Evolutionary conservation across 2,113 vertebrate species (phyloP), one percentile per base, ranked within the genome.

Genomic region (Pygoscelis antarcticus): DNA sequence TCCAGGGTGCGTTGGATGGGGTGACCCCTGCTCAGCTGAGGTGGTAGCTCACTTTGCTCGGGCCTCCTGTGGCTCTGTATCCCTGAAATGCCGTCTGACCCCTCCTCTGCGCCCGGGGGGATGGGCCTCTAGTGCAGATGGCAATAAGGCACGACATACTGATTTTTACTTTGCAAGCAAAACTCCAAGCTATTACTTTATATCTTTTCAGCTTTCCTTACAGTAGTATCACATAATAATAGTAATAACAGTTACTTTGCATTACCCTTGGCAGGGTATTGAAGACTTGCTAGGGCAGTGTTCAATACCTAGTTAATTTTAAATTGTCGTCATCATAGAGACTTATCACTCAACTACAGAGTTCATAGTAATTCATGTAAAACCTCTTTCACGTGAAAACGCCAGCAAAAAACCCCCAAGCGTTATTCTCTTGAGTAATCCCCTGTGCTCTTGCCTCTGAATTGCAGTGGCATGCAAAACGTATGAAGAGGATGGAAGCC

Each of bases 21-120:
- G 8, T 77, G 30, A 11, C 9, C 20, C 10, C 15, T 20, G n/a
- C 23, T n/a, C 42, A 17, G 10, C 5, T 11, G 4, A 46, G 27
- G 38, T 30, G 40, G 25, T 11, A 20, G 17, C 36, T 58, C n/a
- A 3, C 47, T 30, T 60, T 26, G 6, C 21, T 19, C 3, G 12
- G 16, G 49, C 18, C 26, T 51, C 51, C 32, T 57, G 30, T 10
- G 19, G 13, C 12, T 12, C 18, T 20, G 20, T 36, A 7, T 42
- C 57, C 14, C n/a, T 57, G n/a, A 52, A 76, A 13, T 0, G 6
- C 22, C 1, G 2, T 15, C 57, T 74, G 32, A 44, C 18, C n/a
- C 13, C 19, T 42, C 25, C 20, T 40, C 12, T 18, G 25, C 46
- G n/a, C 8, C 34, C 1, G 7, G 42, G 51, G 13, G 20, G 42